Conservation (phyloP, 1,140 invertebrate genomes). For the Scaptomyza graminum region DNA sequence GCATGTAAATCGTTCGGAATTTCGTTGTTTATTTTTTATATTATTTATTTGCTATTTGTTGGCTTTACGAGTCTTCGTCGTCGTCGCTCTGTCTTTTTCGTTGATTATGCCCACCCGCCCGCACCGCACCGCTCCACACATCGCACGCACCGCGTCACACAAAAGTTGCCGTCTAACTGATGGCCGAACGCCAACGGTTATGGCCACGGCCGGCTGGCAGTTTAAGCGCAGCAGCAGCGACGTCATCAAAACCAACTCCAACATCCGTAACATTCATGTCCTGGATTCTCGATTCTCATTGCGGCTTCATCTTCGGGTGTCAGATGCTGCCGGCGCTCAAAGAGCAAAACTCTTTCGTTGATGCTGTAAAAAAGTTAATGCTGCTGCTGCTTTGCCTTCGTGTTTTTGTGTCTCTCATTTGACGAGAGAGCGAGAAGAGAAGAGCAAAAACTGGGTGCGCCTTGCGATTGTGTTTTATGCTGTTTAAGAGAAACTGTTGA, state of each 20-base stretch:
- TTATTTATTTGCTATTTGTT: conserved; percentile 34
- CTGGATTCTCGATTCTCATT: conserved; percentile 47
- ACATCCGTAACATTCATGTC: conserved; percentile 32
- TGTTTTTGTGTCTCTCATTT: conserved; percentile 15
- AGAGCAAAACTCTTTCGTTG: conserved; percentile 57
- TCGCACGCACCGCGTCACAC: conserved; percentile 59
- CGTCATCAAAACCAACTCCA: conserved; percentile 13
- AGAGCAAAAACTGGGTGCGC: conserved; percentile 52
- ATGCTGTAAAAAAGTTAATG: conserved; percentile 23
- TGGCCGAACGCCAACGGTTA: conserved; percentile 14
- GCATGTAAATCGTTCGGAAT: conserved; percentile 11
- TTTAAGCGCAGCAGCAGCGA: conserved; percentile 17
- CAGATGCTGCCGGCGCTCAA: conserved; percentile 14
- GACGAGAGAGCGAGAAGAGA: conserved; percentile 1
- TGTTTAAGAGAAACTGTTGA: conserved; percentile 10
- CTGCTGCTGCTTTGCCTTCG: conserved; percentile 23
- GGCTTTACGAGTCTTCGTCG: conserved; percentile 32
- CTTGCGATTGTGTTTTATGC: conserved; percentile 17
- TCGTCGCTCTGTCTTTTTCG: conserved; percentile 10
- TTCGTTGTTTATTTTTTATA: conserved; percentile 5
- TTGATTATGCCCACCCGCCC: conserved; percentile 21
- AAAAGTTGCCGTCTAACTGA: conserved; percentile 73
- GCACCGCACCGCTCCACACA: conserved; percentile 45
- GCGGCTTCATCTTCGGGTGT: conserved; percentile 9
- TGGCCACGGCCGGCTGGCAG: conserved; percentile 25